Conservation (phyloP, 2,797 vertebrate species). For the Cheirogaleus major region DNA sequence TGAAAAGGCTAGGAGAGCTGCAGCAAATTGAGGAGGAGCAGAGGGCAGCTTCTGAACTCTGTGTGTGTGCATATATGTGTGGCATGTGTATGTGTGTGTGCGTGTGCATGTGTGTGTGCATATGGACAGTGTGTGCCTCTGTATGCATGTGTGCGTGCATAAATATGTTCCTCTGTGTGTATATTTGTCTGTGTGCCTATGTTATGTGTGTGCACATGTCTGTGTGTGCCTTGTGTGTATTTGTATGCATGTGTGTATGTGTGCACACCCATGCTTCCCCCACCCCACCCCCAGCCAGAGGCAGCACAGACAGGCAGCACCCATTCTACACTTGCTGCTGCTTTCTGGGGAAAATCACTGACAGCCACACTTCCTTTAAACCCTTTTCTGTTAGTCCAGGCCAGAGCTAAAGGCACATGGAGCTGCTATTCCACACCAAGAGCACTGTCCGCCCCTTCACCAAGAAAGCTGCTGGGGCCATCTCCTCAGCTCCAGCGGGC, state of each 20-base stretch:
- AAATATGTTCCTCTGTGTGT: too few relatives aligned
- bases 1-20: neutral
- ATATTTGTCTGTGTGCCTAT: fast-evolving
- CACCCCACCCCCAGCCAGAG: neutral
- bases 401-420: neutral
- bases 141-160: too few relatives aligned
- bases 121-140: too few relatives aligned
- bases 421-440: too few relatives aligned
- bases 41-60: neutral
- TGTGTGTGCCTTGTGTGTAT: too few relatives aligned
- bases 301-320: neutral
- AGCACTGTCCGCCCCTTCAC: fast-evolving
- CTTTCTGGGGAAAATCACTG: neutral
- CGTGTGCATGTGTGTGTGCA: too few relatives aligned
- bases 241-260: fast-evolving
- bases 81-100: neutral
- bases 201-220: neutral
- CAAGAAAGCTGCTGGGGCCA: neutral
- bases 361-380: neutral
- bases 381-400: neutral
- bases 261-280: neutral
- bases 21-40: neutral
- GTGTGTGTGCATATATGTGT: too few relatives aligned
- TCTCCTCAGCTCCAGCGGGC: neutral
- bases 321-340: too few relatives aligned